Conservation (phyloP, 2,888 invertebrate genomes). For the Cheilosia scutellata region DNA sequence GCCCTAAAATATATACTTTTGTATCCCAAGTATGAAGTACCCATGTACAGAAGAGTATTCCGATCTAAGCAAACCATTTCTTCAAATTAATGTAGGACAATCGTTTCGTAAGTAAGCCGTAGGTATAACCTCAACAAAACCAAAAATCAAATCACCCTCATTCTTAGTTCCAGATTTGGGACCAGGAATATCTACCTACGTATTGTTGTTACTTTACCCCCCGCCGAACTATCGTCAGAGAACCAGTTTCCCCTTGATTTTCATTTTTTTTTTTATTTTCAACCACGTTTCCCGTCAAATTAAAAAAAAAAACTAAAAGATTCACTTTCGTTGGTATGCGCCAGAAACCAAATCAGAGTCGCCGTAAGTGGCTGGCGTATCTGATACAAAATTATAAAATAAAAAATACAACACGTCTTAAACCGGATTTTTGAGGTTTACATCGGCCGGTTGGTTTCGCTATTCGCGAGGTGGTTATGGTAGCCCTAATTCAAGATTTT, state of each 20-base stretch:
- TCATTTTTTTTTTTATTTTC: conserved; percentile 5
- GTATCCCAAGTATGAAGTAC: too few species aligned
- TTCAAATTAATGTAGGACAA: too few species aligned
- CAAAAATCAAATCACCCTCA: too few species aligned
- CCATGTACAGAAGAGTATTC: too few species aligned
- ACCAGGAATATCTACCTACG: too few species aligned
- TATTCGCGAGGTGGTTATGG: conserved; percentile 3
- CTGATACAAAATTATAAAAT: not conserved
- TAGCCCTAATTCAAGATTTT: conserved; percentile 18
- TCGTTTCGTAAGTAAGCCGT: too few species aligned
- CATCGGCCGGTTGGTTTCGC: not conserved
- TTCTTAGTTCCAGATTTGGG: too few species aligned
- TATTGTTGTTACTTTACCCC: not conserved
- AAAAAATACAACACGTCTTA: conserved; percentile 15
- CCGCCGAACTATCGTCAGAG: not conserved
- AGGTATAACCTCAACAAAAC: too few species aligned
- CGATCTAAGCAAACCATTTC: too few species aligned
- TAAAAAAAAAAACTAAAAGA: conserved; percentile 33
- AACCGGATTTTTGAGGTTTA: conserved; percentile 25
- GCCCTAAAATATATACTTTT: too few species aligned
- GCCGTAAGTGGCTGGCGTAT: not conserved
- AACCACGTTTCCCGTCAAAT: conserved; percentile 27
- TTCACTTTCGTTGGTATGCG: conserved; percentile 65
- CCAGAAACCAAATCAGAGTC: conserved; percentile 27
- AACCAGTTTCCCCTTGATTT: conserved; percentile 47